A percentile compares a stretch with the other conserved stretches of the same genome.
Conservation (phyloP, 2,888 invertebrate species). For the Drosophila nr. fundita region DNA sequence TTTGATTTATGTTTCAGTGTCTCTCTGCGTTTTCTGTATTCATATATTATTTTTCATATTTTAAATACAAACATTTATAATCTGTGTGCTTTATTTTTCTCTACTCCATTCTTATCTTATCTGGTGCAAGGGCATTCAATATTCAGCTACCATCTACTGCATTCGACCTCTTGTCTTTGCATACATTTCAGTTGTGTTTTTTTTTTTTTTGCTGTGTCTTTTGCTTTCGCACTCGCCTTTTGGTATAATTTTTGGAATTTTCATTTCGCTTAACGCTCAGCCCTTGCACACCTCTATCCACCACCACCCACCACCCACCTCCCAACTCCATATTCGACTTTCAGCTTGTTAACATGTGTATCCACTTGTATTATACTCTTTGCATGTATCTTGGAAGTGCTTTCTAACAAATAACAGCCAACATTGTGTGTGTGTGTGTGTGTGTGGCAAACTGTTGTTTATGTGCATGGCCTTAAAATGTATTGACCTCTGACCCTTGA, state of each 20-base stretch:
- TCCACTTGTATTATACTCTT: constrained; percentile 41
- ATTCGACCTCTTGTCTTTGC: constrained; percentile 30
- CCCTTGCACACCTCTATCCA: not conserved
- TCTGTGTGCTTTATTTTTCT: not conserved
- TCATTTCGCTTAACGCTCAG: constrained; percentile 49
- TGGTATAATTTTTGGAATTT: constrained; percentile 72
- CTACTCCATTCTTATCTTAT: not conserved
- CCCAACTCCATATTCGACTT: not conserved
- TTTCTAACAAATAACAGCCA: constrained; percentile 23
- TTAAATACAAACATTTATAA: not conserved
- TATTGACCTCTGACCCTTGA: constrained; percentile 36
- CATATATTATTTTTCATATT: not conserved
- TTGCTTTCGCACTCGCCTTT: constrained; percentile 27
- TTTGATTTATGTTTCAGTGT: not conserved
- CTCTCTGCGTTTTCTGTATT: not conserved
- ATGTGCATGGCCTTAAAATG: constrained; percentile 22
- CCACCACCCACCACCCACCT: not conserved
- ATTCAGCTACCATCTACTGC: not conserved
- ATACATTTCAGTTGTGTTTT: constrained; percentile 18
- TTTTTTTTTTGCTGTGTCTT: constrained; percentile 28
- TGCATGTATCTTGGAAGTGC: constrained; percentile 32
- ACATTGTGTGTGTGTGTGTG: constrained; percentile 5
- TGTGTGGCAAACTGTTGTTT: constrained; percentile 21
- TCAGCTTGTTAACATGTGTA: constrained; percentile 49
- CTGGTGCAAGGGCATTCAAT: constrained; percentile 4